Evolutionary conservation across 2,113 vertebrate species (phyloP).

Genomic region (Formicarius rufipectus): DNA sequence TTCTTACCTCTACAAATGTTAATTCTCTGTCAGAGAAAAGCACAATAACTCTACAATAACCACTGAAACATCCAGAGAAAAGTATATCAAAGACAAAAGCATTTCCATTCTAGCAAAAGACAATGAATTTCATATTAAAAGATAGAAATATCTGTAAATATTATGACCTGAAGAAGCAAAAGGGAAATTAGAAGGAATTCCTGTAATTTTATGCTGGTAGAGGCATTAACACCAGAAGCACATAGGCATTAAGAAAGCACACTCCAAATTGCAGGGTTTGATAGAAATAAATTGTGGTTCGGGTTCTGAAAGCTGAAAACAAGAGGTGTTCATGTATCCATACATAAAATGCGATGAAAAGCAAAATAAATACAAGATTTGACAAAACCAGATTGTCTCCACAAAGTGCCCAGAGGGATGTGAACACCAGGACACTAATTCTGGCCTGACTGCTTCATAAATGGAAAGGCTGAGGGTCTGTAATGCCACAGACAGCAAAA

Average conservation of each 20-base stretch:
- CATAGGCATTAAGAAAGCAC: neutral
- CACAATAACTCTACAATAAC: neutral
- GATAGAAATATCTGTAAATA: neutral
- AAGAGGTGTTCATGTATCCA: neutral
- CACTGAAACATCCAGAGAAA: neutral
- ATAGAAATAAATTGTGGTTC: neutral
- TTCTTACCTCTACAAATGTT: neutral
- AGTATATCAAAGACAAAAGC: neutral
- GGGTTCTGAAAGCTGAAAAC: neutral
- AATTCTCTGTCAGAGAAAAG: neutral
- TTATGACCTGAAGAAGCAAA: neutral
- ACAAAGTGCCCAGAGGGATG: neutral
- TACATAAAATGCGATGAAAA: neutral
- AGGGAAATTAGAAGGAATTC: neutral
- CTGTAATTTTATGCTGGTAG: neutral
- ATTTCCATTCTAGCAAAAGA: neutral
- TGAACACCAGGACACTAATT: neutral
- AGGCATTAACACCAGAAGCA: neutral
- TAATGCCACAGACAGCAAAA: neutral
- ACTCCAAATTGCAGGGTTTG: neutral
- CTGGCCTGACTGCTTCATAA: neutral
- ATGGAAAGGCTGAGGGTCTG: neutral
- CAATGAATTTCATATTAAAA: neutral
- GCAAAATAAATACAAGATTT: neutral
- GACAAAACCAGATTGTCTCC: neutral